Conservation (phyloP, 2,113 vertebrate genomes). For the Dicerorhinus sumatrensis region DNA sequence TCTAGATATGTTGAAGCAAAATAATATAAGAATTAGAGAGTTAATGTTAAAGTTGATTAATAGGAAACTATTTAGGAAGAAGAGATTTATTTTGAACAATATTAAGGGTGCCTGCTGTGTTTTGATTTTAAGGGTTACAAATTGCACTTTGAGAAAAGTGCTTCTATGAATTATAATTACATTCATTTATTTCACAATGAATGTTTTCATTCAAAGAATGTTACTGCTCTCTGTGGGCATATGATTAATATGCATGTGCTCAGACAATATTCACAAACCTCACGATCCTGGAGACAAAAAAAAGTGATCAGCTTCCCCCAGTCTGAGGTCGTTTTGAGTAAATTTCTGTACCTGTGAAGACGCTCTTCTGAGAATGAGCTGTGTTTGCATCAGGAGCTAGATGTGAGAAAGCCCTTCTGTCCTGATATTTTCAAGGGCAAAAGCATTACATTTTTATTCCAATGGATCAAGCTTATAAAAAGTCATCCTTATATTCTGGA, state of each 20-base stretch:
- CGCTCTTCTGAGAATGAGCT: not conserved
- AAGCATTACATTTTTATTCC: slow-evolving; percentile 12
- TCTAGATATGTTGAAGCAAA: slow-evolving; percentile 25
- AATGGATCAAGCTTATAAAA: slow-evolving; percentile 47
- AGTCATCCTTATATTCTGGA: slow-evolving; percentile 36
- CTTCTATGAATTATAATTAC: slow-evolving; percentile 71
- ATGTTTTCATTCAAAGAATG: slow-evolving; percentile 74
- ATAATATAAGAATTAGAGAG: not conserved
- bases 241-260: slow-evolving; percentile 63
- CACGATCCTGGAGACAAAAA: not conserved
- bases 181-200: slow-evolving; percentile 70
- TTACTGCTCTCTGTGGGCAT: slow-evolving; percentile 64
- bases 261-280: slow-evolving; percentile 69
- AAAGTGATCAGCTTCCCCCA: not conserved
- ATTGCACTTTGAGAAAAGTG: slow-evolving; percentile 58
- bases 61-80: slow-evolving; percentile 47
- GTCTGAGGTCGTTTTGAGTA: slow-evolving; percentile 18
- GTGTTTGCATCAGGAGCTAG: not conserved
- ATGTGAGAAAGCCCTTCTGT: slow-evolving; percentile 41
- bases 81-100: slow-evolving; percentile 59
- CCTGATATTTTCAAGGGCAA: slow-evolving; percentile 65
- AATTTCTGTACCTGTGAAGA: not conserved
- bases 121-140: slow-evolving; percentile 78
- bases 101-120: slow-evolving; percentile 53
- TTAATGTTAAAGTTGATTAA: slow-evolving; percentile 57